Percentiles rank a stretch among this genome's conserved stretches.
Conservation (phyloP, 2,113 vertebrate species). For the Nothoprocta pentlandii region DNA sequence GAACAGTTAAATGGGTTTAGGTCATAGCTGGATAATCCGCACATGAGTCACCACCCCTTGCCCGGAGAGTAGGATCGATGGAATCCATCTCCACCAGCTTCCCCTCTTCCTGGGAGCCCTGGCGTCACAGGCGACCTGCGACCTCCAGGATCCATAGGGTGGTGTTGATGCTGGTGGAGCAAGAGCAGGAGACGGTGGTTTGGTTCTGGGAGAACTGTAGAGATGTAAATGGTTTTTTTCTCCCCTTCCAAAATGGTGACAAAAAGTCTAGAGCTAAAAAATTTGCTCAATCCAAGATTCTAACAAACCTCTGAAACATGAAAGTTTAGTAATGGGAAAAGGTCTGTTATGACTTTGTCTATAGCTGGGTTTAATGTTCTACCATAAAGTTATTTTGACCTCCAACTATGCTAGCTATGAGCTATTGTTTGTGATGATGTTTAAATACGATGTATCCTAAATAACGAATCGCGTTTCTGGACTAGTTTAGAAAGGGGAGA, state of each 20-base stretch:
- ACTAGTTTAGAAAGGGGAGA: neutral
- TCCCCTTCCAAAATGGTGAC: neutral
- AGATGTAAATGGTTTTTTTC: neutral
- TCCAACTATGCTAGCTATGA: neutral
- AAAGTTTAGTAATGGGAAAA: neutral
- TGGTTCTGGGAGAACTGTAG: neutral
- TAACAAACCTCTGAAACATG: neutral
- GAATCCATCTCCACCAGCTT: neutral
- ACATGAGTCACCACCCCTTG: neutral
- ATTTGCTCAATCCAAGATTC: neutral
- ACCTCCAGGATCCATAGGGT: rapidly evolving
- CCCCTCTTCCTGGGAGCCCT: rapidly evolving
- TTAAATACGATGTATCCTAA: neutral
- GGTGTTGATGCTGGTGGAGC: neutral
- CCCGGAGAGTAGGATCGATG: neutral
- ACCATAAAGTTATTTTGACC: neutral
- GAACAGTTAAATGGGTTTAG: neutral
- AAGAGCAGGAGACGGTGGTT: neutral
- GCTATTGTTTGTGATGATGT: neutral
- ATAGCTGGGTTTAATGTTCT: neutral
- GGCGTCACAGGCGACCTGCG: neutral
- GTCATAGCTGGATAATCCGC: neutral
- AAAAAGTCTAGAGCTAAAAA: neutral
- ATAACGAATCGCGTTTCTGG: neutral
- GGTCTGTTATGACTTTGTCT: neutral